Evolutionary conservation across 2,888 invertebrate genomes (phyloP).

Genomic region (Leucania comma): DNA sequence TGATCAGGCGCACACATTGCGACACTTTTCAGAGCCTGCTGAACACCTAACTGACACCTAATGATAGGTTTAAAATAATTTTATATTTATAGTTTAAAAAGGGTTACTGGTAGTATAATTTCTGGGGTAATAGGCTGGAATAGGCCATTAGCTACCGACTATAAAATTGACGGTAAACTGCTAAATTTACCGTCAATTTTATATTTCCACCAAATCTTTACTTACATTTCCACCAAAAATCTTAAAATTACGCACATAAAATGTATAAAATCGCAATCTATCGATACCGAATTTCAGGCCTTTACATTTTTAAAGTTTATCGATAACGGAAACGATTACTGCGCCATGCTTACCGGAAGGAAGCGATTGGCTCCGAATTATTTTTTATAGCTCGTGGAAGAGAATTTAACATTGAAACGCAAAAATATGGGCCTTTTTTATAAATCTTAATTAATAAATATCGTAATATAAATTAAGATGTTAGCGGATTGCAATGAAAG

Average conservation of each 20-base stretch:
- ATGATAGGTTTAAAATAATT: background rate
- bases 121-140: too few relatives aligned
- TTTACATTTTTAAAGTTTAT: constrained; percentile 53
- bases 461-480: too few relatives aligned
- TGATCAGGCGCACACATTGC: background rate
- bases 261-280: constrained; percentile 17
- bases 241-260: constrained; percentile 13
- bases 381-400: constrained; percentile 48
- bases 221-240: background rate
- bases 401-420: constrained; percentile 31
- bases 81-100: background rate
- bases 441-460: background rate
- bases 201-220: background rate
- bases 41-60: too few relatives aligned
- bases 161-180: background rate
- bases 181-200: background rate
- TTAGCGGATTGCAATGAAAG: too few relatives aligned
- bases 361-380: constrained; percentile 50
- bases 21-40: background rate
- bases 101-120: background rate
- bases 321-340: constrained; percentile 64
- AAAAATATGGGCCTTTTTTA: constrained; percentile 17
- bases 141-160: background rate
- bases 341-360: constrained; percentile 47
- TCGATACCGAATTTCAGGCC: constrained; percentile 29